Evolutionary conservation across 2,113 vertebrate species (phyloP).

Genomic region (Hyperopisus bebe): DNA sequence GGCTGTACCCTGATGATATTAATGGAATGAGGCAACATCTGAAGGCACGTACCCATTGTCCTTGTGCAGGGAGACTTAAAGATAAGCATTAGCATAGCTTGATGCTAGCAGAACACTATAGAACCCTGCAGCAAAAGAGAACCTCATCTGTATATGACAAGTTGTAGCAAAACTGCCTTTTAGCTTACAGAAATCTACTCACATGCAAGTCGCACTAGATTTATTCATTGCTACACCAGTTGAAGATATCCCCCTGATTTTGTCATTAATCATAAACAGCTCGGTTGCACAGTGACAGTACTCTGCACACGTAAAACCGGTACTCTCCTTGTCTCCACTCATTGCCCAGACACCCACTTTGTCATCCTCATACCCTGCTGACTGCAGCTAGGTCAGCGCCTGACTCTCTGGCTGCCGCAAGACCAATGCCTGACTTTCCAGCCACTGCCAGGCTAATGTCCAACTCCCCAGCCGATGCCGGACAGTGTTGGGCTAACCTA

Average conservation of each 20-base stretch:
- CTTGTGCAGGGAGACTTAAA: not conserved
- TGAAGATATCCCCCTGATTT: not conserved
- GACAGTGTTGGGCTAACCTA: too few species aligned
- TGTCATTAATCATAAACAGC: not conserved
- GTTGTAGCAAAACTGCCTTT: not conserved
- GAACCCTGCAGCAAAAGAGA: not conserved
- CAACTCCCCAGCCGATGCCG: too few species aligned
- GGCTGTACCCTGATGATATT: not conserved
- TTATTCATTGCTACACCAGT: not conserved
- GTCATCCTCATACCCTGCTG: too few species aligned
- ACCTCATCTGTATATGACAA: not conserved
- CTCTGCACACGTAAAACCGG: not conserved
- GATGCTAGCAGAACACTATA: not conserved
- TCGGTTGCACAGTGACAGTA: not conserved
- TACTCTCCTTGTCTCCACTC: too few species aligned
- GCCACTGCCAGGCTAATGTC: too few species aligned
- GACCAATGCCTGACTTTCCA: too few species aligned
- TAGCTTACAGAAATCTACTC: not conserved
- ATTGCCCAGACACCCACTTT: too few species aligned
- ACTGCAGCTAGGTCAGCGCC: too few species aligned
- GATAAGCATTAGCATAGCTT: conserved; percentile 11
- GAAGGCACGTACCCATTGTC: not conserved
- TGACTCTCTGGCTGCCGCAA: too few species aligned
- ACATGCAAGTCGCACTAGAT: not conserved
- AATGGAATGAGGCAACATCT: not conserved